Percentiles rank a stretch among this genome's conserved stretches.
These are phyloP conservation scores for Centrocercus urophasianus DNA, from an alignment of 2,113 vertebrate species.

Conservation along the genomic window DNA sequence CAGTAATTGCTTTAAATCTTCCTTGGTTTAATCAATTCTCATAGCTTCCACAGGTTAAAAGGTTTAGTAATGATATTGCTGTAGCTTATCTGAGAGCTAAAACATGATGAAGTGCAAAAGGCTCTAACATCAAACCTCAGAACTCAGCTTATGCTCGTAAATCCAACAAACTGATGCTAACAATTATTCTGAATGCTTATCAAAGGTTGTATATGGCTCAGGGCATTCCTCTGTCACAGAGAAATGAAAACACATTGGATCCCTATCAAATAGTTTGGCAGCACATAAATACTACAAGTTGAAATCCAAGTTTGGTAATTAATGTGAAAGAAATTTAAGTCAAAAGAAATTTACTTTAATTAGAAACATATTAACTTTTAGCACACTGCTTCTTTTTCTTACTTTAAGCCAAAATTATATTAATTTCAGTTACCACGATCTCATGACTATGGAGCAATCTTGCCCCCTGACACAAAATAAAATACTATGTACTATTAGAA, in stretches of 20 bases:
- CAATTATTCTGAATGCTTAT: conserved; percentile 8
- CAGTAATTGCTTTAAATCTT: background rate
- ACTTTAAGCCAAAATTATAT: background rate
- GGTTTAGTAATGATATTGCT: background rate
- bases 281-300: background rate
- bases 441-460: background rate
- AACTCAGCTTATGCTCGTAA: background rate
- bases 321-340: conserved; percentile 14
- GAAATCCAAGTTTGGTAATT: conserved; percentile 43
- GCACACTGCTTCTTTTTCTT: background rate
- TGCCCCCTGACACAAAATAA: background rate
- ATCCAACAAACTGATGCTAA: background rate
- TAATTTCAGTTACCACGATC: conserved; percentile 10
- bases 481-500: background rate
- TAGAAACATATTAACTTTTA: conserved; percentile 32
- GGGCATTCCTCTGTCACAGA: conserved; percentile 14
- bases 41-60: background rate
- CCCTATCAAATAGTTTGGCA: conserved; percentile 24
- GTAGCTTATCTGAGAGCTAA: background rate
- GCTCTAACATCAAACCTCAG: background rate
- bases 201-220: conserved; percentile 30
- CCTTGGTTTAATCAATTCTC: background rate
- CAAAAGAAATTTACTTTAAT: conserved; percentile 28
- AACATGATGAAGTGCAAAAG: background rate
- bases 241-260: conserved; percentile 18